Conservation (phyloP, 1,140 invertebrate species). For the Drosophila chauvacae region DNA sequence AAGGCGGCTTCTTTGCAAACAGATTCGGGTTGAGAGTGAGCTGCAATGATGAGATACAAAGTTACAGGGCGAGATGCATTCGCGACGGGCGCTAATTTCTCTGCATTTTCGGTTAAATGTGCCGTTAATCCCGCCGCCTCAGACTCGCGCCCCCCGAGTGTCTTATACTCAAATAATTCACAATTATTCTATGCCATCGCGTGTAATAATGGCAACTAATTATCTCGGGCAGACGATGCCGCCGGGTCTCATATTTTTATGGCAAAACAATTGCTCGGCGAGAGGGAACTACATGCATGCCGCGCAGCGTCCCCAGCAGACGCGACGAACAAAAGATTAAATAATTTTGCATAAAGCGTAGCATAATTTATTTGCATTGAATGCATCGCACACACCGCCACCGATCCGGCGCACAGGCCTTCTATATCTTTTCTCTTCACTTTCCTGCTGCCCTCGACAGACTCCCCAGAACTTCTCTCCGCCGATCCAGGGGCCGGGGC, state of each 20-base stretch:
- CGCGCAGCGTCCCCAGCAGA: slow-evolving; percentile 39
- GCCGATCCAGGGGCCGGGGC: slow-evolving; percentile 18
- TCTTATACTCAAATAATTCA: slow-evolving; percentile 51
- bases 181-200: slow-evolving; percentile 59
- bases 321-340: slow-evolving; percentile 82
- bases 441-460: background rate
- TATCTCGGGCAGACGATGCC: slow-evolving; percentile 73
- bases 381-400: slow-evolving; percentile 79
- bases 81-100: slow-evolving; percentile 72
- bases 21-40: slow-evolving; percentile 79
- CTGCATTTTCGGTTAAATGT: slow-evolving; percentile 74
- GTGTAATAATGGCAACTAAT: slow-evolving; percentile 78
- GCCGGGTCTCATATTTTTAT: slow-evolving; percentile 76
- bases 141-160: slow-evolving; percentile 18
- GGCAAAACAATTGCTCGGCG: slow-evolving; percentile 71
- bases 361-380: slow-evolving; percentile 83
- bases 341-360: slow-evolving; percentile 84
- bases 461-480: background rate
- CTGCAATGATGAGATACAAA: slow-evolving; percentile 45
- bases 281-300: background rate
- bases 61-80: slow-evolving; percentile 18
- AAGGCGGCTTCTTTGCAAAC: slow-evolving; percentile 69
- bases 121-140: slow-evolving; percentile 50
- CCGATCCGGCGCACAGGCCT: slow-evolving; percentile 65
- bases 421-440: background rate